These are phyloP conservation scores for Athalia cordata DNA, from an alignment of 2,888 invertebrate species.

Conservation along the genomic window DNA sequence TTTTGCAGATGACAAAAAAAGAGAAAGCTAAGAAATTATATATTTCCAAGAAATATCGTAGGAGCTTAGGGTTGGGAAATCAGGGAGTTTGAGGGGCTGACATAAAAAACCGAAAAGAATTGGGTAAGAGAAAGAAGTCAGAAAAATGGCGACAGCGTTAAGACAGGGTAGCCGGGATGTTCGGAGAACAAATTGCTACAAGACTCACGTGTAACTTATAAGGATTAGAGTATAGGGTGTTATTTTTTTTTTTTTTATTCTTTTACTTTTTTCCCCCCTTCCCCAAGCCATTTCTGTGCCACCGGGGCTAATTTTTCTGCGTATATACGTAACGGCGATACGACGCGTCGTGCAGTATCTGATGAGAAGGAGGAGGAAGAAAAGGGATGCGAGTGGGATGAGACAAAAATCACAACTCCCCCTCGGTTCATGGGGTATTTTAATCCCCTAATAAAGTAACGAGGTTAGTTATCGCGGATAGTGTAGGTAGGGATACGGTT, in stretches of 20 bases:
- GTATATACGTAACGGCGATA: too few species aligned
- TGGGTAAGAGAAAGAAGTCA: slow-evolving; percentile 8
- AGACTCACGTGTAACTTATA: slow-evolving; percentile 57
- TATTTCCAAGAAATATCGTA: too few species aligned
- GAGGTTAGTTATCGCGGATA: slow-evolving; percentile 12
- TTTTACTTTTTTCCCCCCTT: not conserved
- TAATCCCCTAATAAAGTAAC: slow-evolving; percentile 40
- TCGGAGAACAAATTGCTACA: slow-evolving; percentile 61
- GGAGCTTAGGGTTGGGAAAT: too few species aligned
- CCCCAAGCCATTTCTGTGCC: slow-evolving; percentile 3
- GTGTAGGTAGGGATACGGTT: not conserved
- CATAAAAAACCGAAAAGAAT: slow-evolving; percentile 42
- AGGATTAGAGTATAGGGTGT: slow-evolving; percentile 56
- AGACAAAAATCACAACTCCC: slow-evolving; percentile 42
- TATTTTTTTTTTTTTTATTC: not conserved
- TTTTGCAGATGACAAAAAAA: too few species aligned
- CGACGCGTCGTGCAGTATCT: not conserved
- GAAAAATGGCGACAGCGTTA: slow-evolving; percentile 49
- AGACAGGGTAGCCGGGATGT: slow-evolving; percentile 55
- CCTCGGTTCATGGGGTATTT: slow-evolving; percentile 16
- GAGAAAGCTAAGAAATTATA: too few species aligned
- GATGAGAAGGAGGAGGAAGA: slow-evolving; percentile 7
- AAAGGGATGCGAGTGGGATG: not conserved
- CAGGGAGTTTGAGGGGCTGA: too few species aligned
- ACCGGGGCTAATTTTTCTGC: not conserved